Evolutionary conservation across 2,888 invertebrate species (phyloP).

Genomic region (Sminthurinus aureus): DNA sequence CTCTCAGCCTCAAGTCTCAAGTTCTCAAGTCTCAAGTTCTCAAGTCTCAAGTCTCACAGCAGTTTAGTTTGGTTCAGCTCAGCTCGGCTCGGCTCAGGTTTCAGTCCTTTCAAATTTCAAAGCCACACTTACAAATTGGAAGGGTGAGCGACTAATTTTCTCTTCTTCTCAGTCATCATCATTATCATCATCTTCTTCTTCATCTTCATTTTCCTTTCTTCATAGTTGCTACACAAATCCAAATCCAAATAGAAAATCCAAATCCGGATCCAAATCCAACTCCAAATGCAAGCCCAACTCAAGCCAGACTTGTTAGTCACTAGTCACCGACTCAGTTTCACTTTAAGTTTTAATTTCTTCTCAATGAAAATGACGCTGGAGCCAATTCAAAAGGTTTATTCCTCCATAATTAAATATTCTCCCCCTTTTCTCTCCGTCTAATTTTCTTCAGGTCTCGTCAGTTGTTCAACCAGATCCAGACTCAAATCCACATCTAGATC

Average conservation of each 20-base stretch:
- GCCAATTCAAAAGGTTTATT: slow-evolving; percentile 5
- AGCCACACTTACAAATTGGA: slow-evolving; percentile 14
- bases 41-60: too few species aligned
- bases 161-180: neutral
- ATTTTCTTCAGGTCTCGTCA: too few species aligned
- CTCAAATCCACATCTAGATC: neutral
- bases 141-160: slow-evolving; percentile 8
- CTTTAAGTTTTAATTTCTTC: neutral
- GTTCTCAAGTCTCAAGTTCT: too few species aligned
- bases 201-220: neutral
- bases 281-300: too few species aligned
- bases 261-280: too few species aligned
- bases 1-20: neutral
- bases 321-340: neutral
- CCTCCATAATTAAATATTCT: slow-evolving; percentile 15
- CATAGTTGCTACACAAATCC: neutral
- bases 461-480: neutral
- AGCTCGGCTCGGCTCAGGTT: too few species aligned
- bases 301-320: too few species aligned
- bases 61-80: too few species aligned
- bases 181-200: neutral
- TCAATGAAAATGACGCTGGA: neutral
- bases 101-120: slow-evolving; percentile 10
- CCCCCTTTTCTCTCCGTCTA: neutral
- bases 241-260: too few species aligned